A percentile compares a stretch with the other conserved stretches of the same genome.
Evolutionary conservation across 64 coral and sea anemone genomes (phyloP).

Genomic region (Pocillopora damicornis): DNA sequence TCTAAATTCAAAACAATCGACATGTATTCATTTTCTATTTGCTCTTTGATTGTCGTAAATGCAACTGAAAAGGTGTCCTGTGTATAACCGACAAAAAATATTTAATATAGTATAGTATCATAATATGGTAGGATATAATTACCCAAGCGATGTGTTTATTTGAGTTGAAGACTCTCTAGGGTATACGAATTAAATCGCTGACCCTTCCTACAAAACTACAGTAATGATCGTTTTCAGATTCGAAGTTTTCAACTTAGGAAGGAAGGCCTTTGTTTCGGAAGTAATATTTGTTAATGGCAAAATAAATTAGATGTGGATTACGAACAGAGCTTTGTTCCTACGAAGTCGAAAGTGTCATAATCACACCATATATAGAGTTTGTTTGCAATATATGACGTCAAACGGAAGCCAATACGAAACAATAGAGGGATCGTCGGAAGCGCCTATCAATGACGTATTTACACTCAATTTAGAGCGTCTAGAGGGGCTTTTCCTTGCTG

Average conservation of each 20-base stretch:
- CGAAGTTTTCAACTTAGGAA: background rate
- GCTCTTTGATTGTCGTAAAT: too few relatives aligned
- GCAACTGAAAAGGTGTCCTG: too few relatives aligned
- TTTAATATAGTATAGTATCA: too few relatives aligned
- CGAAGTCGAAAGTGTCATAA: background rate
- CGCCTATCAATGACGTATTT: conserved; percentile 35
- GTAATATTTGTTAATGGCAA: background rate
- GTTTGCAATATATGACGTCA: conserved; percentile 16
- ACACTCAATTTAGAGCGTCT: conserved; percentile 5
- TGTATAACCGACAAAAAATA: too few relatives aligned
- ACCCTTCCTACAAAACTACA: too few relatives aligned
- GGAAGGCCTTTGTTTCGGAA: background rate
- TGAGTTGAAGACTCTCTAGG: too few relatives aligned
- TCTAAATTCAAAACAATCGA: too few relatives aligned
- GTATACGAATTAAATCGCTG: too few relatives aligned
- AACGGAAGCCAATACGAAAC: conserved; percentile 39
- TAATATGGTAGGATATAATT: too few relatives aligned
- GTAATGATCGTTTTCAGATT: background rate
- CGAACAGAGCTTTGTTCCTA: background rate
- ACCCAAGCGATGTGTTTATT: too few relatives aligned
- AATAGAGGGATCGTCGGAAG: conserved; percentile 28
- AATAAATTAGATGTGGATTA: background rate
- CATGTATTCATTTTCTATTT: too few relatives aligned
- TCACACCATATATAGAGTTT: conserved; percentile 34
- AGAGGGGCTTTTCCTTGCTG: conserved; percentile 22